Conservation (phyloP, 1,140 invertebrate species). For the Eriosoma lanigerum region DNA sequence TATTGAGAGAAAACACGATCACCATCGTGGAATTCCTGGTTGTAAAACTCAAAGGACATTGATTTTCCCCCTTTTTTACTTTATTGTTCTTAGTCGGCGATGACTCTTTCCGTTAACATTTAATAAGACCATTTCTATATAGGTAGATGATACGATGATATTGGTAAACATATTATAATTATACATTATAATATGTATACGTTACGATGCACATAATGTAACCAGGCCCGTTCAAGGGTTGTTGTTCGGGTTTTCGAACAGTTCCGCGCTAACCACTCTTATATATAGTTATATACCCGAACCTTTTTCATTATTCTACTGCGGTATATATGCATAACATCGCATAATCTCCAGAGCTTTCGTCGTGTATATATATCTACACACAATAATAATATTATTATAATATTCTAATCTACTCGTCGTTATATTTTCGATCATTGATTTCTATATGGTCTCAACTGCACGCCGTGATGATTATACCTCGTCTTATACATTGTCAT, state of each 20-base stretch:
- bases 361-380: not conserved
- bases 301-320: not conserved
- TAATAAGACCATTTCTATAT: not conserved
- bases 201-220: not conserved
- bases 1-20: conserved; percentile 39
- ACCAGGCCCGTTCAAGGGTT: not conserved
- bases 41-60: conserved; percentile 22
- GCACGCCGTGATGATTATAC: too few species aligned
- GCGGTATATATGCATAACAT: not conserved
- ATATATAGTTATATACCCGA: not conserved
- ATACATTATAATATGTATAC: too few species aligned
- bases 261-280: not conserved
- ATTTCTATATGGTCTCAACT: not conserved
- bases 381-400: too few species aligned
- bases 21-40: not conserved
- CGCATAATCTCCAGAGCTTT: conserved; percentile 34
- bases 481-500: too few species aligned
- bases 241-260: conserved; percentile 6
- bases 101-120: not conserved
- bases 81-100: too few species aligned
- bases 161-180: too few species aligned
- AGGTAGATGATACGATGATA: too few species aligned
- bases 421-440: not conserved
- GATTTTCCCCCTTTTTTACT: conserved; percentile 17
- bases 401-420: not conserved